phyloP scores from a whole-genome alignment of 2,797 vertebrate species.

The Falco novaeseelandiae region DNA sequence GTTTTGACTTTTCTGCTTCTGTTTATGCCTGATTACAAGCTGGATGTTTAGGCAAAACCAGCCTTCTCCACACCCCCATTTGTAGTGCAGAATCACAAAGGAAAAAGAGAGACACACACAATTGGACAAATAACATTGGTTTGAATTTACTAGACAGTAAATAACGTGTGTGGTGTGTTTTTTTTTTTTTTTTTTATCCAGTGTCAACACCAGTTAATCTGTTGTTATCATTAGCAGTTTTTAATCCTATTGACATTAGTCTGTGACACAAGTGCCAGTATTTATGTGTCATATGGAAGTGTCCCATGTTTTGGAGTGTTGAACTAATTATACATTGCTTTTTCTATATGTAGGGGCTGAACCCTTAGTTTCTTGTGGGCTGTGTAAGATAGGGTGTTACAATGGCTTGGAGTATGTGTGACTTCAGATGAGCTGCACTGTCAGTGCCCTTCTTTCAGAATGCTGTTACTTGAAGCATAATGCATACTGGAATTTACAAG shows the following conservation, averaged over 20 bases:
- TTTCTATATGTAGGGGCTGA: not conserved
- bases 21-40: not conserved
- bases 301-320: not conserved
- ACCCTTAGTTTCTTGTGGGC: not conserved
- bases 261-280: not conserved
- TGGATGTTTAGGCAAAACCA: not conserved
- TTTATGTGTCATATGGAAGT: not conserved
- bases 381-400: fast-evolving
- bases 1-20: not conserved
- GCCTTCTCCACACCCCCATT: not conserved
- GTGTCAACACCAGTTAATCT: not conserved
- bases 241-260: not conserved
- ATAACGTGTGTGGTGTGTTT: not conserved
- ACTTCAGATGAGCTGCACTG: not conserved
- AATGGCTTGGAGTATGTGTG: not conserved
- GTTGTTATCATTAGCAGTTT: not conserved
- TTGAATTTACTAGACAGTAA: not conserved
- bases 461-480: not conserved
- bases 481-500: not conserved
- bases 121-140: not conserved
- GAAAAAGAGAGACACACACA: not conserved
- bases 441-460: not conserved
- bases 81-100: not conserved
- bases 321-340: not conserved
- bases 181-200: not conserved